phyloP scores from a whole-genome alignment of 2,113 vertebrate species.

The Anseranas semipalmata region DNA sequence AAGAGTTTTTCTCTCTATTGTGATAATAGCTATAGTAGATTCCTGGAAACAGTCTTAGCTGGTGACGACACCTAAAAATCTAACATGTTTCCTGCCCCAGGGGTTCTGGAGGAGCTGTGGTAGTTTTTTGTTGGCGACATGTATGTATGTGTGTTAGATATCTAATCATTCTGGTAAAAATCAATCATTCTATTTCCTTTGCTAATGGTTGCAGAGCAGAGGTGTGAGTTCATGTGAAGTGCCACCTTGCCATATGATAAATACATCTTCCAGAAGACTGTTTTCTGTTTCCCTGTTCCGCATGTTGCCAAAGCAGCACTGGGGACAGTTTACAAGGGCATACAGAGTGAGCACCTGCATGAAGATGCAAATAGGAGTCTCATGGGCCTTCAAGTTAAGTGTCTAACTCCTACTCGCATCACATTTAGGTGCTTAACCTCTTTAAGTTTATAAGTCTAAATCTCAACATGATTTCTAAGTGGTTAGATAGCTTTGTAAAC shows the following conservation, averaged over 20 bases:
- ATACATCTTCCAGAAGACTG: not conserved
- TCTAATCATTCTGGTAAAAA: not conserved
- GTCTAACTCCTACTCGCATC: not conserved
- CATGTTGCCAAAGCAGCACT: rapidly evolving
- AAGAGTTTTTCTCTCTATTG: not conserved
- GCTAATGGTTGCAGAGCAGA: not conserved
- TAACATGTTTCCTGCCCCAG: not conserved
- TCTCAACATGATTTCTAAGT: not conserved
- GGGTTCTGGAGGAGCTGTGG: not conserved
- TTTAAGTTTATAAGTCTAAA: not conserved
- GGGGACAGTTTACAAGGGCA: not conserved
- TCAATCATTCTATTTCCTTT: not conserved
- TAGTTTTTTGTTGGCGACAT: not conserved
- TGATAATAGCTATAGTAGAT: not conserved
- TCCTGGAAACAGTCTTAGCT: not conserved
- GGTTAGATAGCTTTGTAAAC: not conserved
- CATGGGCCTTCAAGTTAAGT: not conserved
- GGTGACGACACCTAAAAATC: not conserved
- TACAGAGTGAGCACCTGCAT: not conserved
- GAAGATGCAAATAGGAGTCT: no score
- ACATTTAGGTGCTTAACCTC: not conserved
- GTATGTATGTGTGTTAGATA: not conserved
- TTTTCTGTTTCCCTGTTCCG: not conserved
- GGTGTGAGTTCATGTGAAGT: not conserved
- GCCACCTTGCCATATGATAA: not conserved